phyloP scores from a whole-genome alignment of 2,113 vertebrate genomes.

The Urocolius indicus region DNA sequence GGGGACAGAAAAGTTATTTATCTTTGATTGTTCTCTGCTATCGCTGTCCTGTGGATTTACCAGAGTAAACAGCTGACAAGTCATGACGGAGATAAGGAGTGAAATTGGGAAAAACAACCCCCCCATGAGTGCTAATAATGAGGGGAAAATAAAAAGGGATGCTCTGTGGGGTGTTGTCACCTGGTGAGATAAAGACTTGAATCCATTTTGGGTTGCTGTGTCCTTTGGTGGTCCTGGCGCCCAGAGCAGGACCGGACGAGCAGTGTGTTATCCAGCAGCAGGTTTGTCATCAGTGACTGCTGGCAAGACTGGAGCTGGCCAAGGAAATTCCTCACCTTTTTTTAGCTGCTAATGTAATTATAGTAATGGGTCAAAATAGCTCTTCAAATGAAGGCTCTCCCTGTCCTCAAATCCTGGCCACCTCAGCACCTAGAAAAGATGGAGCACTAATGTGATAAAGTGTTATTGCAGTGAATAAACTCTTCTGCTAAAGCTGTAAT shows the following conservation, averaged over 20 bases:
- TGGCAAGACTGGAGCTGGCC: background rate
- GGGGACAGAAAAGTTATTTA: background rate
- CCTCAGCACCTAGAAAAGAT: background rate
- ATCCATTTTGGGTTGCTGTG: background rate
- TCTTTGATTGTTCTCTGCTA: background rate
- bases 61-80: background rate
- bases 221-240: background rate
- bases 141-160: background rate
- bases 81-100: background rate
- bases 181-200: background rate
- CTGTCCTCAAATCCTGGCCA: background rate
- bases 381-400: background rate
- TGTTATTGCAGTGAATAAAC: background rate
- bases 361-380: background rate
- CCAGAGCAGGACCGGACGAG: background rate
- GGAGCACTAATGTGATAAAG: background rate
- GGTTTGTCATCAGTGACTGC: background rate
- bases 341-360: too few relatives aligned
- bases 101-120: background rate
- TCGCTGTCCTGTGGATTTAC: background rate
- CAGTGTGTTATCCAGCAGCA: fast-evolving
- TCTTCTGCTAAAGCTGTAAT: background rate
- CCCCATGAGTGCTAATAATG: fast-evolving
- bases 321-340: background rate
- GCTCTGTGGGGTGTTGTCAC: background rate